Evolutionary conservation across 2,888 invertebrate species (phyloP).

Genomic region (Spodoptera exigua): DNA sequence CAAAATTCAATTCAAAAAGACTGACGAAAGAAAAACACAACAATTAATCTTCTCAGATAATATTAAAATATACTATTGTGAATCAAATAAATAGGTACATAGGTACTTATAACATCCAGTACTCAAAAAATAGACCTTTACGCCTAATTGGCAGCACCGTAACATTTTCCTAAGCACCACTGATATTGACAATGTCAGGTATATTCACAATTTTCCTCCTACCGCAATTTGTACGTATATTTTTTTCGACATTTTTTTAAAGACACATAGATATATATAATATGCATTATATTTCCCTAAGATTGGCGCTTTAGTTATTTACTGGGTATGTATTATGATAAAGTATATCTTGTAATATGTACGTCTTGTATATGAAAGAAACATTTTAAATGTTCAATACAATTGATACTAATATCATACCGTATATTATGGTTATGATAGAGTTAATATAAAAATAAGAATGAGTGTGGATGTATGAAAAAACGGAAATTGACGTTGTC

Average conservation of each 20-base stretch:
- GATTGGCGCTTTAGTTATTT: constrained; percentile 21
- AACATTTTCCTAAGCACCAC: too few relatives aligned
- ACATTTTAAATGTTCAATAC: constrained; percentile 15
- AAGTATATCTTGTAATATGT: constrained; percentile 4
- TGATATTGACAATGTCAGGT: too few relatives aligned
- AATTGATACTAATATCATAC: constrained; percentile 40
- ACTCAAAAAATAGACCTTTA: too few relatives aligned
- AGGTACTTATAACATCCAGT: too few relatives aligned
- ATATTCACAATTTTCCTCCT: too few relatives aligned
- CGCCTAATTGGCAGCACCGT: too few relatives aligned
- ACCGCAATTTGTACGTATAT: too few relatives aligned
- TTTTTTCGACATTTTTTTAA: too few relatives aligned
- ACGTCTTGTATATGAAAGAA: constrained; percentile 7
- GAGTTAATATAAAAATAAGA: constrained; percentile 25
- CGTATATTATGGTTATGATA: constrained; percentile 50
- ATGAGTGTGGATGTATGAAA: constrained; percentile 14
- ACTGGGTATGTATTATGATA: constrained; percentile 19
- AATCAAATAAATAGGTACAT: background rate
- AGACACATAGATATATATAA: too few relatives aligned
- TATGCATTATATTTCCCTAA: too few relatives aligned
- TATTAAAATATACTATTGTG: background rate
- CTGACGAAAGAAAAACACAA: too few relatives aligned
- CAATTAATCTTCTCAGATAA: background rate
- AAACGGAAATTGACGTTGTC: background rate
- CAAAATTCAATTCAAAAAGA: too few relatives aligned